Percentiles rank a stretch among this genome's conserved stretches.
phyloP scores from a whole-genome alignment of 2,113 vertebrate genomes.

The Synodontis membranacea region DNA sequence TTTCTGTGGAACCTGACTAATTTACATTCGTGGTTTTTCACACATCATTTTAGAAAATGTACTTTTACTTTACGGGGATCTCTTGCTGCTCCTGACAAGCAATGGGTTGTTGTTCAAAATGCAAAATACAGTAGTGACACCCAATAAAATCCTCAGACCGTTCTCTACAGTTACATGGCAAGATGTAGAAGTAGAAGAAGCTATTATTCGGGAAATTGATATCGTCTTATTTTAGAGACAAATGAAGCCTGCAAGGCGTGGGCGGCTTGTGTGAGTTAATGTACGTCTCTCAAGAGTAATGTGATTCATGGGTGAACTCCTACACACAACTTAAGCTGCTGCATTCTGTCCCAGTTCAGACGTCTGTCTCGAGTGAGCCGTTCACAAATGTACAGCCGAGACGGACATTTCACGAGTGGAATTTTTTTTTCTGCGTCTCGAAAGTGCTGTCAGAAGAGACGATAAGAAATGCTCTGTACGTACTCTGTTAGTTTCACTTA shows the following conservation, averaged over 20 bases:
- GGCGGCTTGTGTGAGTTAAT: background rate
- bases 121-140: background rate
- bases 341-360: background rate
- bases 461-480: background rate
- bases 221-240: background rate
- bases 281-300: background rate
- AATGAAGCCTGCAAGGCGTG: constrained; percentile 12
- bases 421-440: background rate
- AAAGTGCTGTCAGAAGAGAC: background rate
- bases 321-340: background rate
- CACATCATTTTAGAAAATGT: too few species aligned
- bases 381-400: background rate
- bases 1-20: too few species aligned
- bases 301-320: background rate
- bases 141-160: background rate
- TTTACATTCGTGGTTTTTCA: too few species aligned
- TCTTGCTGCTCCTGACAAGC: too few species aligned
- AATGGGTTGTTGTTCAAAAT: too few species aligned
- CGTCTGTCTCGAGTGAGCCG: background rate
- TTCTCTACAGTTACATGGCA: background rate
- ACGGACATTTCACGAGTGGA: background rate
- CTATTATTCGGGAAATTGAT: background rate
- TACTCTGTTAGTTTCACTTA: background rate
- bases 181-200: background rate
- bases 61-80: too few species aligned